Conservation (phyloP, 2,797 vertebrate genomes). For the Aeoliscus strigatus region DNA sequence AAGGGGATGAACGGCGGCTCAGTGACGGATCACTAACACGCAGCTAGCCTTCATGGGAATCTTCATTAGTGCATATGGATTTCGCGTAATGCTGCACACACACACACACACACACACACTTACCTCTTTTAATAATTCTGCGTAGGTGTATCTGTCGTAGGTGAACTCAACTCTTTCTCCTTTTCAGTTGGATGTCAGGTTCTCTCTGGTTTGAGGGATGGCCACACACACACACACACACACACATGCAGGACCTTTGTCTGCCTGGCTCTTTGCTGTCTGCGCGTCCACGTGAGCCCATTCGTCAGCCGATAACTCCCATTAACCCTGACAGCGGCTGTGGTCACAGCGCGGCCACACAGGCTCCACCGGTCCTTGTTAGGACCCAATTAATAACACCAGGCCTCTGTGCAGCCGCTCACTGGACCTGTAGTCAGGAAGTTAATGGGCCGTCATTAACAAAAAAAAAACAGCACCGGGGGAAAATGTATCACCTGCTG, state of each 20-base stretch:
- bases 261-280: constrained; percentile 17
- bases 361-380: constrained; percentile 47
- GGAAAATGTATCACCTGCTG: constrained; percentile 57
- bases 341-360: constrained; percentile 37
- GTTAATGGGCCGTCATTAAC: constrained; percentile 68
- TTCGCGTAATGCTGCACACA: constrained; percentile 1
- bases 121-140: constrained; percentile 9
- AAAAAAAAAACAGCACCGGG: constrained; percentile 47
- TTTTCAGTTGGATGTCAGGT: constrained; percentile 20
- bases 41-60: neutral
- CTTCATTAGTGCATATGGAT: constrained; percentile 5
- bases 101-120: neutral
- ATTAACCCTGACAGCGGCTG: constrained; percentile 52
- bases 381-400: constrained; percentile 62
- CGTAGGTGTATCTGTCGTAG: too few species aligned
- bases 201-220: constrained; percentile 47
- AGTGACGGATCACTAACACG: constrained; percentile 9
- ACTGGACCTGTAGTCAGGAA: constrained; percentile 61
- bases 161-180: too few species aligned
- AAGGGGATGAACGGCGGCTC: constrained; percentile 3
- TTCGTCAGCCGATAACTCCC: constrained; percentile 63
- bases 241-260: constrained; percentile 36
- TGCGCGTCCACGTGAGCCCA: constrained; percentile 30
- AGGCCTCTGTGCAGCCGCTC: constrained; percentile 44
- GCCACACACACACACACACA: too few species aligned